A percentile compares a stretch with the other conserved stretches of the same genome.
These are phyloP conservation scores for Rynchops niger DNA, from an alignment of 2,113 vertebrate genomes.

Conservation along the genomic window DNA sequence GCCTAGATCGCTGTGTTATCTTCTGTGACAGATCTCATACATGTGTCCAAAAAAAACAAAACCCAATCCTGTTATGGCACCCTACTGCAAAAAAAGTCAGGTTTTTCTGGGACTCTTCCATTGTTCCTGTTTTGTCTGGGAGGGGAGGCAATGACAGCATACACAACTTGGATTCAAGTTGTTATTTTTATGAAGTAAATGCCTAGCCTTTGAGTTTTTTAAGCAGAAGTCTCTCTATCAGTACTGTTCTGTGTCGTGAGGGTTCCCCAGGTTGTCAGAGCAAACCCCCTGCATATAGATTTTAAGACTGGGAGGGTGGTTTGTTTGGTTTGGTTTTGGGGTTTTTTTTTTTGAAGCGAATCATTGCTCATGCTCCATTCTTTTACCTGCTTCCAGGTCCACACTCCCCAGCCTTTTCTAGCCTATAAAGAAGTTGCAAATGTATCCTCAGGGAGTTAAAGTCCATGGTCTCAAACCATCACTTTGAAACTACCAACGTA, in stretches of 20 bases:
- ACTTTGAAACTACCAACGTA: not conserved
- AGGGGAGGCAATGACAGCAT: not conserved
- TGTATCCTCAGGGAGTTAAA: not conserved
- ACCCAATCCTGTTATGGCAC: not conserved
- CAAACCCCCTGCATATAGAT: not conserved
- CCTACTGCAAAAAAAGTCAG: not conserved
- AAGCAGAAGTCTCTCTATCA: not conserved
- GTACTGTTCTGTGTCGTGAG: rapidly evolving
- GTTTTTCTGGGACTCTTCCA: not conserved
- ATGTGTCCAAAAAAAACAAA: not conserved
- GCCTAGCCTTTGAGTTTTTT: not conserved
- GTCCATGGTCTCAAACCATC: not conserved
- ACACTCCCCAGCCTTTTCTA: not conserved
- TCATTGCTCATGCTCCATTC: not conserved
- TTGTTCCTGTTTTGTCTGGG: not conserved
- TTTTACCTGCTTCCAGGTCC: not conserved
- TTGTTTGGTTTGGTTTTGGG: not conserved
- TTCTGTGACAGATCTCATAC: not conserved
- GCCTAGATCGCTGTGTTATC: rapidly evolving
- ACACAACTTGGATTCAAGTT: not conserved
- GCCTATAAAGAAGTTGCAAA: not conserved
- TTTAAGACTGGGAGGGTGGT: not conserved
- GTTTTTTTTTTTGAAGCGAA: not conserved
- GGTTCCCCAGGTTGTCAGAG: not conserved
- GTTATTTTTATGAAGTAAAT: not conserved